Evolutionary conservation across 2,113 vertebrate genomes (phyloP).

Genomic region (Aptenodytes patagonicus): DNA sequence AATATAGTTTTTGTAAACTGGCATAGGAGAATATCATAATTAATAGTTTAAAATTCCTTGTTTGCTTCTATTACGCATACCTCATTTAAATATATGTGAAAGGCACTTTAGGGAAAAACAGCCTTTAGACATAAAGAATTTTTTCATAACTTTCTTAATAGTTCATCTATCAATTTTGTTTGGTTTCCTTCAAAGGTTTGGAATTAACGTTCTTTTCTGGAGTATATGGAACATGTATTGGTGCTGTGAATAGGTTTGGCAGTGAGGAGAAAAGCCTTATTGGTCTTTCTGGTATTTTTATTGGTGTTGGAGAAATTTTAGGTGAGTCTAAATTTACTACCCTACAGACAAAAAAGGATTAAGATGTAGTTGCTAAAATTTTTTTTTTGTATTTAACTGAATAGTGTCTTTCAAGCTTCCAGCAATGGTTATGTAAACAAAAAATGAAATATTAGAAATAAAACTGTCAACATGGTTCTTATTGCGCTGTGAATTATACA

Average conservation of each 20-base stretch:
- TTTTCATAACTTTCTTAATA: not conserved
- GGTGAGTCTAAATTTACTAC: conserved; percentile 73
- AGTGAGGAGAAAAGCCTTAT: conserved; percentile 90
- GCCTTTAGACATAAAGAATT: not conserved
- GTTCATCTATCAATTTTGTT: not conserved
- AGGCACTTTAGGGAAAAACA: not conserved
- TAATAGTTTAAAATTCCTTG: not conserved
- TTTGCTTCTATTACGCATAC: not conserved
- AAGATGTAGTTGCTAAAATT: not conserved
- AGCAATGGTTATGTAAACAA: not conserved
- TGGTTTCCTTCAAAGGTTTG: conserved; percentile 76
- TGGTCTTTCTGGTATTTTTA: conserved; percentile 94
- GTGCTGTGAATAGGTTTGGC: conserved; percentile 88
- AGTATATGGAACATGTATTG: conserved; percentile 94
- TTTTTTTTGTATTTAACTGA: not conserved
- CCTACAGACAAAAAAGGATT: not conserved
- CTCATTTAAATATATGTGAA: not conserved
- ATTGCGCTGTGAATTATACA: not conserved
- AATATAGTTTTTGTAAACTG: not conserved
- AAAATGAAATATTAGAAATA: not conserved
- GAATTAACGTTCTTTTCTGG: conserved; percentile 96
- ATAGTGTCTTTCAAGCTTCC: not conserved
- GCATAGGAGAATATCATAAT: not conserved
- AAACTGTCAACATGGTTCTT: not conserved
- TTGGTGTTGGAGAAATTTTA: conserved; percentile 93